Evolutionary conservation across 2,888 invertebrate genomes (phyloP).

Genomic region (Calameuta filiformis): DNA sequence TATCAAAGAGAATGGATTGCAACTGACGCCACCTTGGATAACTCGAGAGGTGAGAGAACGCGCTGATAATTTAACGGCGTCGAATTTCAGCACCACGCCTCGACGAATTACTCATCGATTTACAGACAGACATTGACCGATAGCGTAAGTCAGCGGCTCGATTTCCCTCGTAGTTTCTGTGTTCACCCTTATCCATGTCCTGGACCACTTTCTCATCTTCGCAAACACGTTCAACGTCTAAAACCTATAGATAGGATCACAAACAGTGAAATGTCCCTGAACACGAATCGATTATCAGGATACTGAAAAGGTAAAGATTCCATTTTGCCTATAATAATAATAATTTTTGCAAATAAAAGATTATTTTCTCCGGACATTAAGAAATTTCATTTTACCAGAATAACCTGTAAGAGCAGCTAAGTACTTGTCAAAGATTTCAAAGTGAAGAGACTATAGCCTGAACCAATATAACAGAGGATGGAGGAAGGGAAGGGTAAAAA

Average conservation of each 20-base stretch:
- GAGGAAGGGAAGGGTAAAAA: too few species aligned
- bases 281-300: neutral
- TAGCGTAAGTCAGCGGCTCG: neutral
- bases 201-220: neutral
- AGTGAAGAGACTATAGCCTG: neutral
- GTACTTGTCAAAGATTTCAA: neutral
- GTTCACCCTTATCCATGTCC: neutral
- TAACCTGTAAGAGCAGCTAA: neutral
- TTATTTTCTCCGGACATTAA: too few species aligned
- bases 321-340: too few species aligned
- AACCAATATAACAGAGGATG: neutral
- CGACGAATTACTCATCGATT: slow-evolving; percentile 1
- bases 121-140: slow-evolving; percentile 8
- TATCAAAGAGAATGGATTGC: slow-evolving; percentile 6
- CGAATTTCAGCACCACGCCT: neutral
- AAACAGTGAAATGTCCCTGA: neutral
- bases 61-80: slow-evolving; percentile 8
- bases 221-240: neutral
- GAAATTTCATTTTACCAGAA: neutral
- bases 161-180: neutral
- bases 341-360: too few species aligned
- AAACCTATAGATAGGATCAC: too few species aligned
- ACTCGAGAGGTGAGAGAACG: neutral
- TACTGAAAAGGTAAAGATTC: too few species aligned
- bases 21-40: slow-evolving; percentile 3